A percentile compares a stretch with the other conserved stretches of the same genome.
These are phyloP conservation scores for Epinephelus moara DNA, from an alignment of 2,113 vertebrate genomes.

Conservation along the genomic window DNA sequence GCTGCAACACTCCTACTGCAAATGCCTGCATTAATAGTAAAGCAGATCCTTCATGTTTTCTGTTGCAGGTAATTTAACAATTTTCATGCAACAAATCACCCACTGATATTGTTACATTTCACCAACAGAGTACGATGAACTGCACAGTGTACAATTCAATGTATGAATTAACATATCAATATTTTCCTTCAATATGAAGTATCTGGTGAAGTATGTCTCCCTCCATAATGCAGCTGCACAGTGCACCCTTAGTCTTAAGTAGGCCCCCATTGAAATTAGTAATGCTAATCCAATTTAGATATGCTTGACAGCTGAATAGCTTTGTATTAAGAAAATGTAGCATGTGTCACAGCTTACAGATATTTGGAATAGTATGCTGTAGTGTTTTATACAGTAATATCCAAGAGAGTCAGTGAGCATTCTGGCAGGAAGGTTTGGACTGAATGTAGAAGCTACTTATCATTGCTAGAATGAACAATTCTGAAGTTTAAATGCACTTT, in stretches of 20 bases:
- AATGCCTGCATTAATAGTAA: not conserved
- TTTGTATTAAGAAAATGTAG: not conserved
- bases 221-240: not conserved
- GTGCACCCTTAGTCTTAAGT: not conserved
- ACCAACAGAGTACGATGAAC: not conserved
- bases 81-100: not conserved
- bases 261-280: not conserved
- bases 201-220: not conserved
- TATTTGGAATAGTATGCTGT: not conserved
- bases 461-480: not conserved
- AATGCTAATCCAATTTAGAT: constrained; percentile 10
- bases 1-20: not conserved
- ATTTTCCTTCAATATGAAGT: not conserved
- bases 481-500: not conserved
- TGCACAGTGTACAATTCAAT: not conserved
- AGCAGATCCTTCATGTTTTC: not conserved
- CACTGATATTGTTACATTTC: not conserved
- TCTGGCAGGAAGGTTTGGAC: not conserved
- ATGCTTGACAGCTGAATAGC: not conserved
- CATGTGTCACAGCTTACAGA: not conserved
- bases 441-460: not conserved
- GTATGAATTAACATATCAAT: not conserved
- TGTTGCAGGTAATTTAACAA: not conserved
- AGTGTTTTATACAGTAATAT: constrained; percentile 7
- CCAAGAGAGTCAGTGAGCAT: not conserved